Conservation (phyloP, 2,113 vertebrate species). For the Leptobrachium ailaonicum region DNA sequence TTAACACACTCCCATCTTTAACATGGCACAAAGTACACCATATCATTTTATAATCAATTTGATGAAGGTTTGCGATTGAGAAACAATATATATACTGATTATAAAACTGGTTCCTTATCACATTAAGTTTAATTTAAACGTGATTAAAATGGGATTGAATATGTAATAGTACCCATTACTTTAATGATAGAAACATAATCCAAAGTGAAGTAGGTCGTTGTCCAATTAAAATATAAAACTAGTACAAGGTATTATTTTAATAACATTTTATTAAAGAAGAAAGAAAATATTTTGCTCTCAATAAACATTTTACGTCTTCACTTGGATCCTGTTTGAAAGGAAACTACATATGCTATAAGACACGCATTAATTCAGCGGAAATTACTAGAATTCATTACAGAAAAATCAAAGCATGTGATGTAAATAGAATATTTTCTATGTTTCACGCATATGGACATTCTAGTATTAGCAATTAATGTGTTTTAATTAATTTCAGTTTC, state of each 20-base stretch:
- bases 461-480: too few relatives aligned
- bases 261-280: constrained; percentile 25
- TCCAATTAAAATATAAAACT: constrained; percentile 34
- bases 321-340: constrained; percentile 9
- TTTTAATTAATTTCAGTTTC: too few relatives aligned
- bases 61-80: constrained; percentile 36
- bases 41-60: constrained; percentile 43
- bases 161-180: constrained; percentile 40
- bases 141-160: constrained; percentile 45
- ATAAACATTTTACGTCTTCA: constrained; percentile 20
- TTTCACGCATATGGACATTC: too few relatives aligned
- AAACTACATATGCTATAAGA: neutral
- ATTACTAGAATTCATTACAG: neutral
- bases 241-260: constrained; percentile 29
- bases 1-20: constrained; percentile 4
- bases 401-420: neutral
- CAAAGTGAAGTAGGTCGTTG: constrained; percentile 13
- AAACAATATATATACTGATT: constrained; percentile 43
- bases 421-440: too few relatives aligned
- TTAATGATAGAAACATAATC: constrained; percentile 33
- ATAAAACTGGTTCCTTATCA: constrained; percentile 41
- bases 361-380: neutral
- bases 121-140: constrained; percentile 47
- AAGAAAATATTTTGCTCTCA: neutral
- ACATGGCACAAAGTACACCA: constrained; percentile 16